Conservation (phyloP, 1,140 invertebrate genomes). For the Cherax quadricarinatus region DNA sequence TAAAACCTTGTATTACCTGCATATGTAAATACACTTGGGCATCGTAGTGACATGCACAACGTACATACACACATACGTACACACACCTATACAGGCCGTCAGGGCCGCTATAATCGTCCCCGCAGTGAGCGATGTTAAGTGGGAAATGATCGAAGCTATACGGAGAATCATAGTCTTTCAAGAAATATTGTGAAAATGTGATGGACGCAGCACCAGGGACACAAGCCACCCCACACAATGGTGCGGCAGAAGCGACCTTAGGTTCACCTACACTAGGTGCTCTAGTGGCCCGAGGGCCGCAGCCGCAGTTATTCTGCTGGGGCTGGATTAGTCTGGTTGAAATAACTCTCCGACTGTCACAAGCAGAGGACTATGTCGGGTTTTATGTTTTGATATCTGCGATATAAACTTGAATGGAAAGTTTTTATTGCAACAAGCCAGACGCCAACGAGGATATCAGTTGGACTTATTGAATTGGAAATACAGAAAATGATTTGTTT, state of each 20-base stretch:
- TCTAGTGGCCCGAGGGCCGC: background rate
- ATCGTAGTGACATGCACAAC: background rate
- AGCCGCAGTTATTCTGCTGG: constrained; percentile 43
- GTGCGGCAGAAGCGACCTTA: background rate
- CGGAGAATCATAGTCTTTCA: constrained; percentile 67
- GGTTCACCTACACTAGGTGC: background rate
- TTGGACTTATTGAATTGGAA: constrained; percentile 66
- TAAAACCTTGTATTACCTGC: no score
- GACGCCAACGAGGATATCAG: constrained; percentile 64
- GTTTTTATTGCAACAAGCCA: constrained; percentile 68
- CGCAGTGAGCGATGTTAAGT: constrained; percentile 45
- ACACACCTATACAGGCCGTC: background rate
- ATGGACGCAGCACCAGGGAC: constrained; percentile 54
- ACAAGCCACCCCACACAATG: constrained; percentile 15
- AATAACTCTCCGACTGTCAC: constrained; percentile 68
- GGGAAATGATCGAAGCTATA: constrained; percentile 58
- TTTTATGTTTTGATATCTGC: constrained; percentile 71
- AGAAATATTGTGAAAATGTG: constrained; percentile 70
- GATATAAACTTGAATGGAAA: constrained; percentile 71
- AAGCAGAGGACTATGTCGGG: constrained; percentile 62
- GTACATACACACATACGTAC: background rate
- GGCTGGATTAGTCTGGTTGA: constrained; percentile 53
- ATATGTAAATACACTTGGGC: no score
- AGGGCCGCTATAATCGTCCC: constrained; percentile 20
- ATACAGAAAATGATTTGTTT: constrained; percentile 69